Evolutionary conservation across 2,888 invertebrate genomes (phyloP).

Genomic region (Gastracanthus pulcherrimus): DNA sequence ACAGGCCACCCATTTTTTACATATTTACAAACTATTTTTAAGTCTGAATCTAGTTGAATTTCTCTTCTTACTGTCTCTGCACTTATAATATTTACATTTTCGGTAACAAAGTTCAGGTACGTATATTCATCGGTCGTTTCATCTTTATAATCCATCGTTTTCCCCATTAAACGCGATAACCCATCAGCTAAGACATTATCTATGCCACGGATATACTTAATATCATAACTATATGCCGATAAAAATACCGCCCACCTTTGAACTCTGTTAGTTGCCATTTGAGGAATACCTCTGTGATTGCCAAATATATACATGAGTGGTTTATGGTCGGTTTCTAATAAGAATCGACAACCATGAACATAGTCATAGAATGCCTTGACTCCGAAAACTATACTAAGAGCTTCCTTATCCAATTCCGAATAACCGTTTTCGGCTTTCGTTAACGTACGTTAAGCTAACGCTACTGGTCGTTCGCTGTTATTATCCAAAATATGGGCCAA

Average conservation of each 20-base stretch:
- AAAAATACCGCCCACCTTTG: not conserved
- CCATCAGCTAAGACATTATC: not conserved
- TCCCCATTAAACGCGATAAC: not conserved
- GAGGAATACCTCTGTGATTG: too few relatives aligned
- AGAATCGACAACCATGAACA: not conserved
- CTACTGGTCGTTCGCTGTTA: slow-evolving; percentile 29
- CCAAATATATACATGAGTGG: too few relatives aligned
- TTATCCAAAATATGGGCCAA: slow-evolving; percentile 17
- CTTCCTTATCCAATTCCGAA: slow-evolving; percentile 48
- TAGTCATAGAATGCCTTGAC: not conserved
- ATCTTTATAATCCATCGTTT: too few relatives aligned
- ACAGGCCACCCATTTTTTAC: not conserved
- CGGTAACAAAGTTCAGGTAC: not conserved
- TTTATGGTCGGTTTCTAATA: not conserved
- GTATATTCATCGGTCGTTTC: not conserved
- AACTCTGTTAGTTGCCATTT: not conserved
- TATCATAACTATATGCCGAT: not conserved
- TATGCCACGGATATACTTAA: not conserved
- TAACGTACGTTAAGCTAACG: slow-evolving; percentile 36
- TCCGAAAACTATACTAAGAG: slow-evolving; percentile 45
- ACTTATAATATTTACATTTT: slow-evolving; percentile 1
- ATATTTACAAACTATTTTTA: slow-evolving; percentile 39
- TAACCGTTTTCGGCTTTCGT: slow-evolving; percentile 32
- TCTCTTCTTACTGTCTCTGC: slow-evolving; percentile 49
- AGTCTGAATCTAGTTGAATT: slow-evolving; percentile 46